Evolutionary conservation across 2,113 vertebrate species (phyloP).

Genomic region (Henicopernis longicauda): DNA sequence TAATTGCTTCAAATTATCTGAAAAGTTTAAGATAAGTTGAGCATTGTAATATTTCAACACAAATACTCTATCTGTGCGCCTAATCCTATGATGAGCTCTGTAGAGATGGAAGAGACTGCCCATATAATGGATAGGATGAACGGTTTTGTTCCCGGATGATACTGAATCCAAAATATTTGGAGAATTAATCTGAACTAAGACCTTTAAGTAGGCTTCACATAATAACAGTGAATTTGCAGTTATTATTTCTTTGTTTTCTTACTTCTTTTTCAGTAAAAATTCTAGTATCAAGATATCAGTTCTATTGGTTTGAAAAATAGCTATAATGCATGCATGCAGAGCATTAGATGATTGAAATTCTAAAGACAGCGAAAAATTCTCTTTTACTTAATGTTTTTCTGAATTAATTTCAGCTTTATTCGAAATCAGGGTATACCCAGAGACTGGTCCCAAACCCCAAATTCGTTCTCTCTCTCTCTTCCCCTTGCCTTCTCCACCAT

Average conservation of each 20-base stretch:
- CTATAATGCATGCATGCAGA: neutral
- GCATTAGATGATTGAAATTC: neutral
- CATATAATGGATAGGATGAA: neutral
- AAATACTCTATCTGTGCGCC: neutral
- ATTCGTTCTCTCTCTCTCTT: neutral
- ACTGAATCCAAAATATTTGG: neutral
- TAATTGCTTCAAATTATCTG: neutral
- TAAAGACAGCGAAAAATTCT: neutral
- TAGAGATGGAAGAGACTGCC: neutral
- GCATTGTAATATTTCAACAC: neutral
- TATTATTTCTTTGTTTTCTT: neutral
- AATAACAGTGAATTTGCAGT: neutral
- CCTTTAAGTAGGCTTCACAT: neutral
- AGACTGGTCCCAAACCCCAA: neutral
- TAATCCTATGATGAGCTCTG: neutral
- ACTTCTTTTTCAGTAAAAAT: neutral
- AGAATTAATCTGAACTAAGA: neutral
- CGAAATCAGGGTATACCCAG: neutral
- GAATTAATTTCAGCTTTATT: neutral
- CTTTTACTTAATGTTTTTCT: neutral
- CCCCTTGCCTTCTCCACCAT: fast-evolving
- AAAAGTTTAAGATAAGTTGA: neutral
- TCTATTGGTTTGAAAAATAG: neutral
- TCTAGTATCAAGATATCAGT: neutral
- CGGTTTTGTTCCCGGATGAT: neutral